These are phyloP conservation scores for Trichogramma pretiosum DNA, from an alignment of 1,140 invertebrate species.

Conservation along the genomic window DNA sequence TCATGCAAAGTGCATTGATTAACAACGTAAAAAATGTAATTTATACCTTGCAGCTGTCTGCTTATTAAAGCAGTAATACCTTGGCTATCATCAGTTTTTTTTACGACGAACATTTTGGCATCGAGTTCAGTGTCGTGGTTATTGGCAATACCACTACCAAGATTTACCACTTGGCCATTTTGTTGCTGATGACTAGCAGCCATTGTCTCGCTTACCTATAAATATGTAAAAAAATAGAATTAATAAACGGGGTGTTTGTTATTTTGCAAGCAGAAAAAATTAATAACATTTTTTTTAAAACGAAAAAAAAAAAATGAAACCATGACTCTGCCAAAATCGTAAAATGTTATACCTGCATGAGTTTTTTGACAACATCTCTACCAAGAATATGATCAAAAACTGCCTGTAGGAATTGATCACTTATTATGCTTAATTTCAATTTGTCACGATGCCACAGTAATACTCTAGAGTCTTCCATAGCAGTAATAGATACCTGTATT, in stretches of 20 bases:
- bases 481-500: constrained; percentile 71
- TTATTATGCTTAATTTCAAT: constrained; percentile 74
- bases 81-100: constrained; percentile 64
- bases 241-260: constrained; percentile 6
- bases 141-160: constrained; percentile 31
- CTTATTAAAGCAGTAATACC: constrained; percentile 68
- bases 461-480: constrained; percentile 77
- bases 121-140: constrained; percentile 53
- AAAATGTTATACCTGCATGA: constrained; percentile 64
- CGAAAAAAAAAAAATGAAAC: constrained; percentile 9
- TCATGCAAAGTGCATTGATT: constrained; percentile 19
- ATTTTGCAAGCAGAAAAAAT: too few species aligned
- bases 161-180: constrained; percentile 51
- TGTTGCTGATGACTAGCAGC: constrained; percentile 59
- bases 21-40: constrained; percentile 11
- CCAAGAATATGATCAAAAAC: constrained; percentile 82
- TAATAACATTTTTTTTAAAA: constrained; percentile 5
- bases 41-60: constrained; percentile 64
- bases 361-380: constrained; percentile 80
- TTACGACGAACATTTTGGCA: constrained; percentile 65
- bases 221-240: neutral
- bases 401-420: constrained; percentile 72
- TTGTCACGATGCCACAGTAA: constrained; percentile 81
- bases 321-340: too few species aligned
- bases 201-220: constrained; percentile 70